A percentile compares a stretch with the other conserved stretches of the same genome.
phyloP scores from a whole-genome alignment of 2,888 invertebrate species.

The Nomada flava region DNA sequence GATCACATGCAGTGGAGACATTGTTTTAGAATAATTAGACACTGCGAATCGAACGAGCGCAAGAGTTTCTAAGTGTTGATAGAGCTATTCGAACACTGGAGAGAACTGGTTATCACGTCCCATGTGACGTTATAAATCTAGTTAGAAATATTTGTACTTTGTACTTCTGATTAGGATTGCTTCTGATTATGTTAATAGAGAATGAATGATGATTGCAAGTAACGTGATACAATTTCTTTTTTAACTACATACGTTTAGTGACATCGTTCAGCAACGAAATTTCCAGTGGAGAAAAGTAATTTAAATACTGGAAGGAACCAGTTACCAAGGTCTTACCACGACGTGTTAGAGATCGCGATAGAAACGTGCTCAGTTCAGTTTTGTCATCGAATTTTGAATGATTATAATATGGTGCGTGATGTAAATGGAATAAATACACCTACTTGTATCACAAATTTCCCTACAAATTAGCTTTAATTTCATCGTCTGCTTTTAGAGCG shows the following conservation, averaged over 20 bases:
- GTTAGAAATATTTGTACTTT: conserved; percentile 1
- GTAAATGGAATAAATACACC: no score
- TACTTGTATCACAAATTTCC: no score
- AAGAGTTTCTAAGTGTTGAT: no score
- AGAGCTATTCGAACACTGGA: background rate
- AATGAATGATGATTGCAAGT: background rate
- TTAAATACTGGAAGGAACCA: background rate
- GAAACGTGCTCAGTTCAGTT: background rate
- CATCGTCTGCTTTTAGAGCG: background rate
- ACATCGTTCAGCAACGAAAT: background rate
- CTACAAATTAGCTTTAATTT: no score
- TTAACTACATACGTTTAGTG: background rate
- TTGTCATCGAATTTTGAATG: conserved; percentile 3
- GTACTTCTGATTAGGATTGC: background rate
- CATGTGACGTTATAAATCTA: background rate
- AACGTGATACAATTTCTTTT: background rate
- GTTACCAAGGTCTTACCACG: background rate
- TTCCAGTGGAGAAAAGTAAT: background rate
- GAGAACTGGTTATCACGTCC: background rate
- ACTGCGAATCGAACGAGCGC: background rate
- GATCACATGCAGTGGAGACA: background rate
- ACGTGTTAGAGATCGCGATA: background rate
- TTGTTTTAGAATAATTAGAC: background rate
- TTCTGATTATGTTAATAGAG: background rate
- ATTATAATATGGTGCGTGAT: background rate